Conservation (phyloP, 2,797 vertebrate species). For the Nasua narica region DNA sequence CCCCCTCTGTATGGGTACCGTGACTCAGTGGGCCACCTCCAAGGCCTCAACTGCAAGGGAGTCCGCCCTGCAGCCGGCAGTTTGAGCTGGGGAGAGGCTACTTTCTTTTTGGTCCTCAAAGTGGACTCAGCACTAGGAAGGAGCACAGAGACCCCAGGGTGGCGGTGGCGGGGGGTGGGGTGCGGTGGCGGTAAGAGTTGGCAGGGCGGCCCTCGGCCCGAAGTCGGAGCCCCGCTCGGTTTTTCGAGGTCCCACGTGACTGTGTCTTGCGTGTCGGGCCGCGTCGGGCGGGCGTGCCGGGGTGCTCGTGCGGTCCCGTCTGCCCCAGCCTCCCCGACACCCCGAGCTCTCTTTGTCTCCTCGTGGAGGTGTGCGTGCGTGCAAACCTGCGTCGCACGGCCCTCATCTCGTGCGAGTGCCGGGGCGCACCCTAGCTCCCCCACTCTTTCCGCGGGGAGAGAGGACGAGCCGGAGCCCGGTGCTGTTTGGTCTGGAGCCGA, state of each 20-base stretch:
- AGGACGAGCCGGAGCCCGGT: slow-evolving; percentile 48
- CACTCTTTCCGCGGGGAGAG: neutral
- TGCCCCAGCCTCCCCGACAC: neutral
- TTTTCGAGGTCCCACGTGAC: neutral
- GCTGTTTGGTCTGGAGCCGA: slow-evolving; percentile 82
- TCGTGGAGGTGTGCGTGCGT: slow-evolving; percentile 50
- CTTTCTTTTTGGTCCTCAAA: slow-evolving; percentile 6
- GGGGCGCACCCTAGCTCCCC: slow-evolving; percentile 51
- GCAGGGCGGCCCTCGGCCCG: neutral
- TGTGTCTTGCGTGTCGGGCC: neutral
- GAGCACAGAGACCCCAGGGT: neutral
- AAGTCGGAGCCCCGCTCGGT: neutral
- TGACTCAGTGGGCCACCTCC: neutral
- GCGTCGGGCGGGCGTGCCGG: neutral
- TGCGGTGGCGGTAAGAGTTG: neutral
- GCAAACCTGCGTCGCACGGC: slow-evolving; percentile 42
- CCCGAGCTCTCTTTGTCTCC: slow-evolving; percentile 67
- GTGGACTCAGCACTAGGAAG: neutral
- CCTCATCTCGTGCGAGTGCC: slow-evolving; percentile 21
- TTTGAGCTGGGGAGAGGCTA: neutral
- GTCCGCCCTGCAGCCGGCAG: neutral
- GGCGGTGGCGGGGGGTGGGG: too few species aligned
- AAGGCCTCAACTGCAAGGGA: neutral
- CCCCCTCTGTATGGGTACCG: neutral
- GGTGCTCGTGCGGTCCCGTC: neutral